Percentiles rank a stretch among this genome's conserved stretches.
These are phyloP conservation scores for Pachyrhynchus sulphureomaculatus DNA, from an alignment of 1,140 invertebrate genomes.

Conservation along the genomic window DNA sequence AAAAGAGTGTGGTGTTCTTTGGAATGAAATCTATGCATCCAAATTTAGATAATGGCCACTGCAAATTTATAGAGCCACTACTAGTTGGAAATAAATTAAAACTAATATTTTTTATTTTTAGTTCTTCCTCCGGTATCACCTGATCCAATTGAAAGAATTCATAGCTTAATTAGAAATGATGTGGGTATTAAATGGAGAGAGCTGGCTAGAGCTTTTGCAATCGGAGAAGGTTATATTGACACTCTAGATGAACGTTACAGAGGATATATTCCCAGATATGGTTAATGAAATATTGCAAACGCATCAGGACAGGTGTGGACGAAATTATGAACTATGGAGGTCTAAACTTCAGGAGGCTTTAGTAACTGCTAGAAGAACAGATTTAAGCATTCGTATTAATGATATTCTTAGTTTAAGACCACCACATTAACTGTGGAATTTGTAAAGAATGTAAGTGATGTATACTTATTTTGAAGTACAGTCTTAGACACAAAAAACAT, in stretches of 20 bases:
- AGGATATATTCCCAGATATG: neutral
- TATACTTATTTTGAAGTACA: too few species aligned
- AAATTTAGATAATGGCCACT: neutral
- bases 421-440: neutral
- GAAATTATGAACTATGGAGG: conserved; percentile 12
- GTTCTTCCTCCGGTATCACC: too few species aligned
- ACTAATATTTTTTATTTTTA: too few species aligned
- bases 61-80: too few species aligned
- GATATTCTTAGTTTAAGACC: conserved; percentile 22
- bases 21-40: too few species aligned
- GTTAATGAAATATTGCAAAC: conserved; percentile 19
- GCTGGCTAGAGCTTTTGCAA: conserved; percentile 26
- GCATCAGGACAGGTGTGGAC: conserved; percentile 14
- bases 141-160: conserved; percentile 2
- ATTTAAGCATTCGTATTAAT: conserved; percentile 30
- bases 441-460: too few species aligned
- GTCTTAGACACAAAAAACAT: too few species aligned
- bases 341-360: conserved; percentile 16
- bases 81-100: too few species aligned
- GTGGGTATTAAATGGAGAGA: conserved; percentile 36
- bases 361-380: conserved; percentile 19
- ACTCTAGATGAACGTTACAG: conserved; percentile 7
- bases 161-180: conserved; percentile 19
- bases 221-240: conserved; percentile 35
- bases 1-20: too few species aligned